A percentile compares a stretch with the other conserved stretches of the same genome.
These are phyloP conservation scores for Plusia festucae DNA, from an alignment of 2,888 invertebrate genomes.

Conservation along the genomic window DNA sequence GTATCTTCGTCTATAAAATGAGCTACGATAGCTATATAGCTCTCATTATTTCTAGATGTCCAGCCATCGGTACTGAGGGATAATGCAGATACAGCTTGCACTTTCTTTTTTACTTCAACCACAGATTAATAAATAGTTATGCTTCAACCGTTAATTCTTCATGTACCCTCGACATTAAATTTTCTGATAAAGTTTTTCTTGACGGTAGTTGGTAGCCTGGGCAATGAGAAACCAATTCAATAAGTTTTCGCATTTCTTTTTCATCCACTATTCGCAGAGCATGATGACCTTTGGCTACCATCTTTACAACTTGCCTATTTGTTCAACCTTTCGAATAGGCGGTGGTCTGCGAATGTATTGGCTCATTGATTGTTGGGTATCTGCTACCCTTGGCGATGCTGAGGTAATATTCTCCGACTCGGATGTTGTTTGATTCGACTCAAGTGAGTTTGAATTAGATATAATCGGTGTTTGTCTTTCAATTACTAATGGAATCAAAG, in stretches of 20 bases:
- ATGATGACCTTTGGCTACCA: slow-evolving; percentile 47
- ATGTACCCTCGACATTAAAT: slow-evolving; percentile 12
- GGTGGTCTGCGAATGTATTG: slow-evolving; percentile 29
- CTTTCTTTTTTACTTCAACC: slow-evolving; percentile 10
- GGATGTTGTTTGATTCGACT: slow-evolving; percentile 16
- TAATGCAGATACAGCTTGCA: slow-evolving; percentile 12
- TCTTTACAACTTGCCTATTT: slow-evolving; percentile 41
- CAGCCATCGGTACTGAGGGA: slow-evolving; percentile 21
- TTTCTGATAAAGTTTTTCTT: slow-evolving; percentile 10
- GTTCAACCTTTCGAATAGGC: slow-evolving; percentile 36
- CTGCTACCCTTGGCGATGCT: slow-evolving; percentile 13
- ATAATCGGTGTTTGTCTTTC: slow-evolving; percentile 21
- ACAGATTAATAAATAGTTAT: too few relatives aligned
- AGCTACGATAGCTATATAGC: slow-evolving; percentile 20
- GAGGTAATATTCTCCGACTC: slow-evolving; percentile 20
- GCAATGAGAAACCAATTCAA: slow-evolving; percentile 34
- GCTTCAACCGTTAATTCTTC: neutral
- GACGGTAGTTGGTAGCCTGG: slow-evolving; percentile 35
- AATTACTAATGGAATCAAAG: slow-evolving; percentile 16
- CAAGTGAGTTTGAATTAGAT: slow-evolving; percentile 16
- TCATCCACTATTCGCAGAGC: slow-evolving; percentile 43
- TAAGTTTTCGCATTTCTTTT: slow-evolving; percentile 32
- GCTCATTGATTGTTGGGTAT: slow-evolving; percentile 14
- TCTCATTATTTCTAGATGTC: slow-evolving; percentile 27
- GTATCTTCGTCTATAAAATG: slow-evolving; percentile 16